Base-by-base conservation (phyloP, 53 echinoderm and acorn worm species). In the Stichopus horrens region DNA sequence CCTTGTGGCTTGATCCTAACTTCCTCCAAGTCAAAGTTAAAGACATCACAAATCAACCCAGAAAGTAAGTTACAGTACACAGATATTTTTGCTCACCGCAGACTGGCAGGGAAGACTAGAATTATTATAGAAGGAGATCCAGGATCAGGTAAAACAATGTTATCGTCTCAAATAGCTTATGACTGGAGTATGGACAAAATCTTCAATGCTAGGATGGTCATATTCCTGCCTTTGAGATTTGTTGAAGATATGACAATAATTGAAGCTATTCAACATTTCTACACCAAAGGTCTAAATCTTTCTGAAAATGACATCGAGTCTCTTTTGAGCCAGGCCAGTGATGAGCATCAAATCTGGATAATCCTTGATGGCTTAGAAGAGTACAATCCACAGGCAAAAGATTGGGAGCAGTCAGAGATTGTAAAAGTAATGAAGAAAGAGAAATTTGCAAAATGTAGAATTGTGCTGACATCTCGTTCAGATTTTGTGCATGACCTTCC, bases 311-410 rank as follows among this genome's bases (percentile, higher is more conserved):
- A 79, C 54, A 79, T 79, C 1, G 5, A 79, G 7, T 13, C 54
- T 54, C 52, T 79, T 79, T 8, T 79, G 11, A 18, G 18, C 18
- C 16, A 68, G 18, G 71, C 71, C 18, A 54, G 18, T 55, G 79
- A 79, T 55, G 55, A 79, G 5, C 16, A 79, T 54, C 22, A 23
- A 8, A 55, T n/a, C 56, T 37, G 37, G 37, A 37, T 37, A 37
- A 37, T 37, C 0, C 79, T 79, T 79, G 79, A 79, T 79, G 79
- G 79, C 7, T 14, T 79, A 56, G 79, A 79, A 56, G 79, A 79
- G 79, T 79, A 79, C 79, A 79, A 56, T 79, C 53, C 8, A 3
- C 54, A 7, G 21, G 18, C 71, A 7, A 68, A 68, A 6, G 71
- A 68, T 68, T 53, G 56, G 54, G 56, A 79, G 11, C 79, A 11